A percentile compares a stretch with the other conserved stretches of the same genome.
Conservation (phyloP, 2,113 vertebrate species). For the Ploceus nigricollis region DNA sequence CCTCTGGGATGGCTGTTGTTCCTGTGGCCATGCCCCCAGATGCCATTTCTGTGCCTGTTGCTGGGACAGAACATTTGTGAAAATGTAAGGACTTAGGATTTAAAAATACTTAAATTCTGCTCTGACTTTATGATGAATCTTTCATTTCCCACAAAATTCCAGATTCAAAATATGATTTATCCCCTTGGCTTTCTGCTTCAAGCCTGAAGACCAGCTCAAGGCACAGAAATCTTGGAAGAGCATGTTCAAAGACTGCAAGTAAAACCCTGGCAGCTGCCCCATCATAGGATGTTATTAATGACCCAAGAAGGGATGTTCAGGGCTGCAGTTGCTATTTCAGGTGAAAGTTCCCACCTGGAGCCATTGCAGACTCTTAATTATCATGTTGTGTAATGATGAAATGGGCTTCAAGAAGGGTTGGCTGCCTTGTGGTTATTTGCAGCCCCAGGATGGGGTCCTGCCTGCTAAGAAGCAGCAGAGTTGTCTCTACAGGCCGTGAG, state of each 20-base stretch:
- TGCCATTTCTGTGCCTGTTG: not conserved
- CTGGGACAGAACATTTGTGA: not conserved
- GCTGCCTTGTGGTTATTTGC: not conserved
- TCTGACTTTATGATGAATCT: not conserved
- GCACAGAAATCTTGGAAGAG: not conserved
- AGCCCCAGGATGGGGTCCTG: not conserved
- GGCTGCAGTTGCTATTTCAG: not conserved
- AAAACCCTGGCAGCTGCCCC: not conserved
- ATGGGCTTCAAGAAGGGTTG: not conserved
- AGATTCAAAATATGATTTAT: not conserved
- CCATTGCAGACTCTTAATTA: not conserved
- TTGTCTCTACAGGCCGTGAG: fast-evolving
- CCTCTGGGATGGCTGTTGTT: not conserved
- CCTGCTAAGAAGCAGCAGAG: not conserved
- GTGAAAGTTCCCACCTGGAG: not conserved
- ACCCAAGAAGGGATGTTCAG: not conserved
- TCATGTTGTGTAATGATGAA: not conserved
- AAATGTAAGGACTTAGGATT: not conserved
- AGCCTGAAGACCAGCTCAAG: not conserved
- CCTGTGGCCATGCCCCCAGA: not conserved
- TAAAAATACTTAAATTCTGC: not conserved
- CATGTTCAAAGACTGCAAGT: not conserved
- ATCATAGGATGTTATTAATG: not conserved
- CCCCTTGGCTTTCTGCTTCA: not conserved
- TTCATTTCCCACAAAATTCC: not conserved